These are phyloP conservation scores for Hypercompe scribonia DNA, from an alignment of 2,888 invertebrate genomes.

Conservation along the genomic window DNA sequence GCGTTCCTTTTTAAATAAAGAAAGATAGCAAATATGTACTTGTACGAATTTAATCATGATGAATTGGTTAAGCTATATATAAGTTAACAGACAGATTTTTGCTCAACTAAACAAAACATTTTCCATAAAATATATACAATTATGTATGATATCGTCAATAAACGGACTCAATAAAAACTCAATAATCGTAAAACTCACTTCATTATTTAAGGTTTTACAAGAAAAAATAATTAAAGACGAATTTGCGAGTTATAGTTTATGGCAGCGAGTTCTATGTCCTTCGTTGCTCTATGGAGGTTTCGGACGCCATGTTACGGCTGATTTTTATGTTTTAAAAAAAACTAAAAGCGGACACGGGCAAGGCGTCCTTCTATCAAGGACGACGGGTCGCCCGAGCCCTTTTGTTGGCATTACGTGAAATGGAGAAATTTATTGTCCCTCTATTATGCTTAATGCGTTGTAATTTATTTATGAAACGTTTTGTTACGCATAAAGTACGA, in stretches of 20 bases:
- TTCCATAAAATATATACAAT: not conserved
- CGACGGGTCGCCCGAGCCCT: slow-evolving; percentile 46
- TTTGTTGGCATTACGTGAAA: slow-evolving; percentile 31
- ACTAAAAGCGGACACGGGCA: slow-evolving; percentile 42
- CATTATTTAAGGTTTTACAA: not conserved
- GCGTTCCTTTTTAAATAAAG: not conserved
- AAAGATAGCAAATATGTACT: not conserved
- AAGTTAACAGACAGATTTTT: not conserved
- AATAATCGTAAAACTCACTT: slow-evolving; percentile 1
- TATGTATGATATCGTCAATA: not conserved
- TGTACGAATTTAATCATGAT: not conserved
- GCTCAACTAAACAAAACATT: not conserved
- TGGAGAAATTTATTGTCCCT: slow-evolving; percentile 44
- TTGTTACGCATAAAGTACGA: not conserved
- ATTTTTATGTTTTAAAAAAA: slow-evolving; percentile 73
- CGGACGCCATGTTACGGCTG: slow-evolving; percentile 58
- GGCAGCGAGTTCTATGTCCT: slow-evolving; percentile 30
- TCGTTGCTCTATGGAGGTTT: slow-evolving; percentile 57
- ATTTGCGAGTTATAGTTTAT: slow-evolving; percentile 20
- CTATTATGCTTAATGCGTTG: not conserved
- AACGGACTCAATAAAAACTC: not conserved
- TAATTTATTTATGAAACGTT: not conserved
- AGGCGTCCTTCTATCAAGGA: slow-evolving; percentile 67
- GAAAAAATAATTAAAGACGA: slow-evolving; percentile 16
- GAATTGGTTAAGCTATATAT: not conserved